Conservation (phyloP, 2,888 invertebrate species). For the Diarsia brunnea region DNA sequence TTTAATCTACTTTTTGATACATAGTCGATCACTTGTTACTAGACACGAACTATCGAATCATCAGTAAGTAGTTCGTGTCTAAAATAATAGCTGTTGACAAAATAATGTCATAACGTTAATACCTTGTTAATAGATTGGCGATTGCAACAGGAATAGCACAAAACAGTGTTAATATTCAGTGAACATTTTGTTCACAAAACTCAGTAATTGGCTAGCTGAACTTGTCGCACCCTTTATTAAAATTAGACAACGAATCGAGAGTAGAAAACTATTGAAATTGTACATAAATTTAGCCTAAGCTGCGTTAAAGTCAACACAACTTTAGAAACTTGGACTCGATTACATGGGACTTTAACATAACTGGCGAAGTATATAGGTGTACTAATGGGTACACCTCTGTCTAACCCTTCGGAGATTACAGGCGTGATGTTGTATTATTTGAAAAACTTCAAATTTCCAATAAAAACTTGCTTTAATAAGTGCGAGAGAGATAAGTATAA, state of each 20-base stretch:
- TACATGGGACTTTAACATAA: too few relatives aligned
- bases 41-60: neutral
- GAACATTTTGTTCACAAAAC: constrained; percentile 32
- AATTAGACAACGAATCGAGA: constrained; percentile 42
- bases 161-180: constrained; percentile 7
- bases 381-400: too few relatives aligned
- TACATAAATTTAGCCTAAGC: constrained; percentile 1
- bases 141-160: neutral
- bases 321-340: neutral
- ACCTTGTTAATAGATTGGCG: neutral
- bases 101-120: constrained; percentile 6
- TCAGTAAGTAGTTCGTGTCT: neutral
- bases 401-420: too few relatives aligned
- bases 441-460: neutral
- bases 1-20: neutral
- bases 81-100: neutral
- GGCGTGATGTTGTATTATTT: too few relatives aligned
- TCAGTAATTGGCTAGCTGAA: constrained; percentile 45
- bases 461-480: neutral
- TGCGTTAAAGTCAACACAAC: too few relatives aligned
- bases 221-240: constrained; percentile 41
- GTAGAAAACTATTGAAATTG: constrained; percentile 14
- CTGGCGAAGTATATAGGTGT: too few relatives aligned
- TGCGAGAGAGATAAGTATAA: neutral
- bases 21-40: too few relatives aligned